Conservation (phyloP, 2,888 invertebrate genomes). For the Linnaemya vulpina region DNA sequence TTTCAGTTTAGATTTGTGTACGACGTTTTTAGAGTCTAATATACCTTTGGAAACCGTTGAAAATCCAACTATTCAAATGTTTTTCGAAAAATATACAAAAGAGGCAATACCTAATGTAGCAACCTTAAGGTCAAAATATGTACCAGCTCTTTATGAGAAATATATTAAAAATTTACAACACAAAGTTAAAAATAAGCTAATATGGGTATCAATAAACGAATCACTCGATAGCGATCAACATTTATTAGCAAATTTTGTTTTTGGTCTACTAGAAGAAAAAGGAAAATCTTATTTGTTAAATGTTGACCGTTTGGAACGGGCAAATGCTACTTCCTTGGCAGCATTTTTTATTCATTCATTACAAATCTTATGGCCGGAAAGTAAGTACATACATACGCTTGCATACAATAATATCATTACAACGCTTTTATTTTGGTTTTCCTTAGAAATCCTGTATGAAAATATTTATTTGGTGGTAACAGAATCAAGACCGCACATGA, state of each 20-base stretch:
- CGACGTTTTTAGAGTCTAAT: constrained; percentile 50
- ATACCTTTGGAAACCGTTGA: constrained; percentile 44
- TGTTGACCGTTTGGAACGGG: constrained; percentile 14
- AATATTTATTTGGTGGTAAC: constrained; percentile 49
- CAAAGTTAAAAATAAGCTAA: constrained; percentile 42
- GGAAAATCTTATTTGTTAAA: constrained; percentile 53
- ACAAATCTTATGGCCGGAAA: constrained; percentile 56
- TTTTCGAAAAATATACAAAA: constrained; percentile 46
- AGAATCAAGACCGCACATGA: constrained; percentile 39
- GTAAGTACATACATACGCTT: too few relatives aligned
- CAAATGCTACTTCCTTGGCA: constrained; percentile 46
- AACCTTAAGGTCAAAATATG: constrained; percentile 18
- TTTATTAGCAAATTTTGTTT: constrained; percentile 44
- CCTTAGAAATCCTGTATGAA: constrained; percentile 32
- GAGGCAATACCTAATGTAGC: constrained; percentile 23
- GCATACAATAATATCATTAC: neutral
- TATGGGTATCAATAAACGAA: constrained; percentile 49
- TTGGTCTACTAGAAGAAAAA: constrained; percentile 52
- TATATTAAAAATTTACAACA: constrained; percentile 46
- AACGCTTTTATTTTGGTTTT: neutral
- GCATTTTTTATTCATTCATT: constrained; percentile 53
- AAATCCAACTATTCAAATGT: constrained; percentile 34
- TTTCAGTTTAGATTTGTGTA: constrained; percentile 52
- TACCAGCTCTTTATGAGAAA: constrained; percentile 38
- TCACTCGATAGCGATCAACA: constrained; percentile 18